A percentile compares a stretch with the other conserved stretches of the same genome.
Conservation (phyloP, 2,797 vertebrate species). For the Neoniphon sammara region DNA sequence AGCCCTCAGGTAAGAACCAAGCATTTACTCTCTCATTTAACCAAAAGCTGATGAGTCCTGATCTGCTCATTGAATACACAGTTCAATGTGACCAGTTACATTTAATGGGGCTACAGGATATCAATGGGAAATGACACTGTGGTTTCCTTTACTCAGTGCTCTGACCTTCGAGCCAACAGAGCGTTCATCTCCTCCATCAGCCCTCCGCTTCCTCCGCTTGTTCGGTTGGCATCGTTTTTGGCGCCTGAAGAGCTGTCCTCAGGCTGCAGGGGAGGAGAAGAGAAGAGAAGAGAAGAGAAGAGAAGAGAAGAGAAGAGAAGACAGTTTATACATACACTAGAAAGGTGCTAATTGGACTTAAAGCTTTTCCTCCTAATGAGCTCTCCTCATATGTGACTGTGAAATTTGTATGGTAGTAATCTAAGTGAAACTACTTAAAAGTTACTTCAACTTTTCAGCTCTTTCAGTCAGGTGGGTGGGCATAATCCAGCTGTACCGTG, state of each 20-base stretch:
- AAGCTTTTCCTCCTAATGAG: not conserved
- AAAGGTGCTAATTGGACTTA: not conserved
- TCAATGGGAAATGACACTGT: conserved; percentile 2
- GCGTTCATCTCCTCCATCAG: conserved; percentile 99
- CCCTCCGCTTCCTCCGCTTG: conserved; percentile 93
- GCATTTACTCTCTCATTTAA: not conserved
- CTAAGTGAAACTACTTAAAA: not conserved
- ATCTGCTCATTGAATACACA: conserved; percentile 22
- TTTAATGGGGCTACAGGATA: not conserved
- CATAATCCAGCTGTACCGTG: not conserved
- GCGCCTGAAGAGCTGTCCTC: conserved; percentile 86
- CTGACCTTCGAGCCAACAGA: conserved; percentile 95
- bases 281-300: not conserved
- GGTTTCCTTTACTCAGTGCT: conserved; percentile 1
- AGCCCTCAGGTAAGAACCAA: conserved; percentile 60
- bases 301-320: not conserved
- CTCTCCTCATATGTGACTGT: no score
- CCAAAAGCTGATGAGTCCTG: not conserved
- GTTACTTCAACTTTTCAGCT: not conserved
- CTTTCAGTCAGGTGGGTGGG: conserved; percentile 5
- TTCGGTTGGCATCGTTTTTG: conserved; percentile 92
- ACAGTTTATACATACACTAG: not conserved
- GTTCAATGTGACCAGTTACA: not conserved
- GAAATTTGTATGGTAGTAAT: not conserved
- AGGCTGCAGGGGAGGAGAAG: conserved; percentile 83